Base-by-base conservation (phyloP, 1,140 invertebrate genomes). In the Ladona fulva region DNA sequence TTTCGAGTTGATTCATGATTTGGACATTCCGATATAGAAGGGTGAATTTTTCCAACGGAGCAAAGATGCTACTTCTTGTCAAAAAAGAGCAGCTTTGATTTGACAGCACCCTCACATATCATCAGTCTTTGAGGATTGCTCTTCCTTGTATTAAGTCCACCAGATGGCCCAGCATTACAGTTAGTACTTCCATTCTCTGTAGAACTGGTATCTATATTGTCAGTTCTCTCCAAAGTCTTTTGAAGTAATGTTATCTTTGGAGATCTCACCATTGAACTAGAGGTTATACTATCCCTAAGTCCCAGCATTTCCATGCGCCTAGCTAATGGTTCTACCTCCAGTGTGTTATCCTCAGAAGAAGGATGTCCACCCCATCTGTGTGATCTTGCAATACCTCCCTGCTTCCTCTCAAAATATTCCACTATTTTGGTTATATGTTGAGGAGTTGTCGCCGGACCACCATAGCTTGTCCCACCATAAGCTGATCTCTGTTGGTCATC, bases 371-470 rank as follows among this genome's bases (percentile, higher is more conserved):
- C 76, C 12, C 74, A 42, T 44, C 37, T 25, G 10, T 75, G 42
- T 25, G 19, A 42, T 19, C 74, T 42, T 25, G n/a, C 24, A 5
- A 75, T 19, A 14, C 74, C 74, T 24, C 85, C 82, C 81, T 88
- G 86, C 85, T 94, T 94, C 19, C 91, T 87, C 84, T 95, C 94
- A 82, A 95, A 95, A 83, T 95, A 95, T 80, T 95, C 93, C 14
- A 95, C 94, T 78, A 95, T 95, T 81, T 93, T 92, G 66, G 92
- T 91, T 75, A 95, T 95, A 86, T 94, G 89, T 79, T 89, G 83
- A 42, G 82, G 89, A 19, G 42, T 77, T 10, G 24, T 77, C 16
- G 24, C 24, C 0, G 25, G 24, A 24, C 76, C 76, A 11, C 52
- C 12, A 12, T 66, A 66, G 52, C 52, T 66, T 19, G 24, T 3